These are phyloP conservation scores for Cepaea nemoralis DNA, from an alignment of 1,140 invertebrate genomes.

Conservation along the genomic window DNA sequence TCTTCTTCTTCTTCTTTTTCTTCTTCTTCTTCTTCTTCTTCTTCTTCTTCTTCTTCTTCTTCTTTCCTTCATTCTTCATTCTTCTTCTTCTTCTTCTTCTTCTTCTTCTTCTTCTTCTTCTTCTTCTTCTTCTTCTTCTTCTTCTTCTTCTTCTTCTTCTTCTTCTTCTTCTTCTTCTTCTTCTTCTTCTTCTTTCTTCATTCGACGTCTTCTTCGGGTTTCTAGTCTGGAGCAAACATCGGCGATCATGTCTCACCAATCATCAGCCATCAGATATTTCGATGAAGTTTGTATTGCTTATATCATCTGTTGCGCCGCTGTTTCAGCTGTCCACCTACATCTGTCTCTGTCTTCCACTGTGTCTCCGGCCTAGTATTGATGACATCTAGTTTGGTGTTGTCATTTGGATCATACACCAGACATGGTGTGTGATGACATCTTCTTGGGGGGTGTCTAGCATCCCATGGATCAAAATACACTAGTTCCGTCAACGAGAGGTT, in stretches of 20 bases:
- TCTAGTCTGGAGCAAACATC: too few relatives aligned
- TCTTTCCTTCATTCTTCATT: too few relatives aligned
- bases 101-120: slow-evolving; percentile 3
- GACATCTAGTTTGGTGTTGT: background rate
- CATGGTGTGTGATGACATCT: background rate
- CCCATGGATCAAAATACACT: background rate
- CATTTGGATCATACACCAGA: background rate
- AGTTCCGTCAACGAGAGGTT: background rate
- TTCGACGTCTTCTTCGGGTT: too few relatives aligned
- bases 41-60: slow-evolving; percentile 5
- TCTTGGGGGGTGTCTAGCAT: background rate
- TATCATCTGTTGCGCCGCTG: too few relatives aligned
- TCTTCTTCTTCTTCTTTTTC: slow-evolving; percentile 20
- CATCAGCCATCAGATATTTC: too few relatives aligned
- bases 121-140: slow-evolving; percentile 4
- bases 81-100: too few relatives aligned
- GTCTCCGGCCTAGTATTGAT: background rate
- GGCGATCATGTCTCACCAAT: too few relatives aligned
- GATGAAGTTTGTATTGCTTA: too few relatives aligned
- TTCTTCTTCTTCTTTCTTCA: background rate
- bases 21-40: slow-evolving; percentile 5
- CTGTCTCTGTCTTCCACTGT: too few relatives aligned
- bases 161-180: background rate
- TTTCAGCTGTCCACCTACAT: too few relatives aligned
- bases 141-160: background rate